phyloP scores from a whole-genome alignment of 2,113 vertebrate genomes.

The Burhinus bistriatus region DNA sequence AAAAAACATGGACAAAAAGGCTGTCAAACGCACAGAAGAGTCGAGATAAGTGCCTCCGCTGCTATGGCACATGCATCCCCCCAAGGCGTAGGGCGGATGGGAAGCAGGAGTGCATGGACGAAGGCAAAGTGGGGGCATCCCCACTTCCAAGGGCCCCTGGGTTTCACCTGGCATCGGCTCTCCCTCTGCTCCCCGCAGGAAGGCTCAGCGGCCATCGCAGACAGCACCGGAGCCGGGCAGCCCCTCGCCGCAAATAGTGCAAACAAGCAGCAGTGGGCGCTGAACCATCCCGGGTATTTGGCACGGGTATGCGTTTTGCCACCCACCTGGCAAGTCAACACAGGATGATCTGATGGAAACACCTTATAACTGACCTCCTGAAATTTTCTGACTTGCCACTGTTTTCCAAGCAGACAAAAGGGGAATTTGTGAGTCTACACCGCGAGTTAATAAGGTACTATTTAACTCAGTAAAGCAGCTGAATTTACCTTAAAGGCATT shows the following conservation, averaged over 20 bases:
- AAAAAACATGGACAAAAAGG: neutral
- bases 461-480: neutral
- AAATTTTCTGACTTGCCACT: neutral
- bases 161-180: neutral
- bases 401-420: slow-evolving; percentile 4
- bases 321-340: neutral
- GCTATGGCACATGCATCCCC: neutral
- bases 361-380: neutral
- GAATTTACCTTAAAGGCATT: neutral
- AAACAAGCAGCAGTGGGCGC: neutral
- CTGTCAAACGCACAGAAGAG: neutral
- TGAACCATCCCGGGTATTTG: neutral
- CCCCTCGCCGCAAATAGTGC: neutral
- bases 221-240: neutral
- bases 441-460: neutral
- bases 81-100: neutral
- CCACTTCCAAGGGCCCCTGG: neutral
- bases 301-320: neutral
- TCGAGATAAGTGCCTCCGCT: neutral
- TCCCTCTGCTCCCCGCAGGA: neutral
- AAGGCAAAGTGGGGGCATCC: neutral
- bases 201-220: neutral
- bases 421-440: neutral
- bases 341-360: neutral
- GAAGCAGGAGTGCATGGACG: neutral